Evolutionary conservation across 1,140 invertebrate genomes (phyloP).

Genomic region (Procambarus clarkii): DNA sequence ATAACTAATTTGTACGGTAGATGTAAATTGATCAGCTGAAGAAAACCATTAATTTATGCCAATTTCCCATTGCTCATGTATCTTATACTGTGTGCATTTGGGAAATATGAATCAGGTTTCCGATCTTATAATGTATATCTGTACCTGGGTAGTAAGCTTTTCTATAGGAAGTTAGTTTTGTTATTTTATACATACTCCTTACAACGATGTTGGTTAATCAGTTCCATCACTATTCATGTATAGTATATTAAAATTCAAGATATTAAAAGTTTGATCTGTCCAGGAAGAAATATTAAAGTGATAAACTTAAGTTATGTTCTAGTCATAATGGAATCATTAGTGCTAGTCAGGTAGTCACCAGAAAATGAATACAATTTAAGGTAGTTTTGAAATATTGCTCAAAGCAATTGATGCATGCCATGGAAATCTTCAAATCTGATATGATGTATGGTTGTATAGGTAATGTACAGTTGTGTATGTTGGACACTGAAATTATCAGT

Average conservation of each 20-base stretch:
- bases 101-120: not conserved
- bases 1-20: not conserved
- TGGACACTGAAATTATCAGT: conserved; percentile 3
- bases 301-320: conserved; percentile 21
- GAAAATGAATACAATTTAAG: not conserved
- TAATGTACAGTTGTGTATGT: not conserved
- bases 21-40: not conserved
- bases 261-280: conserved; percentile 2
- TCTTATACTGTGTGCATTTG: not conserved
- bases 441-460: not conserved
- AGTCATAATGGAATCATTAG: conserved; percentile 22
- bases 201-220: not conserved
- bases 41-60: not conserved
- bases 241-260: not conserved
- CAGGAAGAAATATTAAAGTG: not conserved
- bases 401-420: conserved; percentile 25
- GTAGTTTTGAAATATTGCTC: conserved; percentile 36
- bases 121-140: not conserved
- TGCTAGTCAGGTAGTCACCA: conserved; percentile 16
- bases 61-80: not conserved
- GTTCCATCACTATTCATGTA: conserved; percentile 6
- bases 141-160: conserved; percentile 13
- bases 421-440: not conserved
- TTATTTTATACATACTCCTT: not conserved
- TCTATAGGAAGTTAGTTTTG: not conserved